These are phyloP conservation scores for Drosophila arawakana DNA, from an alignment of 1,140 invertebrate genomes.

Conservation along the genomic window DNA sequence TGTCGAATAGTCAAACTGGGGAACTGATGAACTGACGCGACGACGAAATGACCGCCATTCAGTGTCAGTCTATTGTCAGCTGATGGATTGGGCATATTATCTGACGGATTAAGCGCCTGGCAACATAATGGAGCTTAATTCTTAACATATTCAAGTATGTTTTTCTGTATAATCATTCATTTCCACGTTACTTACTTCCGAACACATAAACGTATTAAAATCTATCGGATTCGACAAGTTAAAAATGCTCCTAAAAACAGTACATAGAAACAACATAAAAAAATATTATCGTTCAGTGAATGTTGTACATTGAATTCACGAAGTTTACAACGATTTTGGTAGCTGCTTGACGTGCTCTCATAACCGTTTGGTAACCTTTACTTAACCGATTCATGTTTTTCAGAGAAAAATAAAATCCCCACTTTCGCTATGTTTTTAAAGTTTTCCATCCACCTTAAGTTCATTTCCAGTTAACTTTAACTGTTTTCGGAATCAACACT, in stretches of 20 bases:
- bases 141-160: slow-evolving; percentile 16
- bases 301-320: too few species aligned
- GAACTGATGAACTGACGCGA: slow-evolving; percentile 17
- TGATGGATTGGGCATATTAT: slow-evolving; percentile 70
- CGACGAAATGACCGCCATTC: slow-evolving; percentile 13
- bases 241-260: not conserved
- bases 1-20: not conserved
- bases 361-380: not conserved
- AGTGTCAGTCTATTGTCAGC: slow-evolving; percentile 32
- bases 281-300: too few species aligned
- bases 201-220: too few species aligned
- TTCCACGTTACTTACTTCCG: not conserved
- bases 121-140: slow-evolving; percentile 43
- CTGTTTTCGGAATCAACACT: not conserved
- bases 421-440: too few species aligned
- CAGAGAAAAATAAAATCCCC: too few species aligned
- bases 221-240: slow-evolving; percentile 5
- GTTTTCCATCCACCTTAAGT: too few species aligned
- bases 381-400: not conserved
- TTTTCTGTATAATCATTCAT: not conserved
- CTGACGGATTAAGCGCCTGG: slow-evolving; percentile 37
- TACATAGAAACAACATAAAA: too few species aligned
- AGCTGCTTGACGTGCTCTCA: too few species aligned
- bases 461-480: too few species aligned
- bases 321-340: not conserved